Evolutionary conservation across 2,113 vertebrate genomes (phyloP).

Genomic region (Neopipo cinnamomea): DNA sequence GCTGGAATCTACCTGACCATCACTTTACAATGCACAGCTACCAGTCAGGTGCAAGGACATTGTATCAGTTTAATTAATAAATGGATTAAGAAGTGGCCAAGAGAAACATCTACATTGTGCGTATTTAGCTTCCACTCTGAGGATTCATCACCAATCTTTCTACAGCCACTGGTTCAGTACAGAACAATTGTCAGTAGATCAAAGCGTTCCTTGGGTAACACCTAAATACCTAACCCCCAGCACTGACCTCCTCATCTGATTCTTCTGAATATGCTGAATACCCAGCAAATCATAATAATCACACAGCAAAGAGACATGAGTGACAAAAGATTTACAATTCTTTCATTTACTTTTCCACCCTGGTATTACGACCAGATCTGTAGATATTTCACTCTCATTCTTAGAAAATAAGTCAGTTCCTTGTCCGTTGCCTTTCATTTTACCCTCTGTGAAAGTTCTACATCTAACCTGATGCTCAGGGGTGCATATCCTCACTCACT

Average conservation of each 20-base stretch:
- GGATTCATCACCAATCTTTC: background rate
- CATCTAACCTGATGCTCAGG: background rate
- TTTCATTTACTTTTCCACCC: background rate
- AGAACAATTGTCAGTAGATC: background rate
- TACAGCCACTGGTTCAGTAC: background rate
- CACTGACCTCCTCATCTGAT: background rate
- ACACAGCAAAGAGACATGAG: background rate
- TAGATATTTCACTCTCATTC: background rate
- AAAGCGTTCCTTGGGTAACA: background rate
- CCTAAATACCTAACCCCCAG: background rate
- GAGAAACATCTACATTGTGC: background rate
- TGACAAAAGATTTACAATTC: background rate
- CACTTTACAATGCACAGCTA: background rate
- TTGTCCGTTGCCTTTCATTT: background rate
- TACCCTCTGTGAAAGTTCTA: background rate
- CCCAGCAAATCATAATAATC: background rate
- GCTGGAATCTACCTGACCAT: background rate
- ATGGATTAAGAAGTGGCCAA: background rate
- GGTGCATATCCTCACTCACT: background rate
- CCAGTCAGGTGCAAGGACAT: background rate
- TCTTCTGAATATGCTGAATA: background rate
- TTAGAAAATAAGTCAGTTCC: background rate
- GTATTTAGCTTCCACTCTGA: background rate
- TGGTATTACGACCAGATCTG: background rate
- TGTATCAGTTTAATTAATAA: background rate